Evolutionary conservation across 2,888 invertebrate genomes (phyloP).

Genomic region (Heliconius aoede): DNA sequence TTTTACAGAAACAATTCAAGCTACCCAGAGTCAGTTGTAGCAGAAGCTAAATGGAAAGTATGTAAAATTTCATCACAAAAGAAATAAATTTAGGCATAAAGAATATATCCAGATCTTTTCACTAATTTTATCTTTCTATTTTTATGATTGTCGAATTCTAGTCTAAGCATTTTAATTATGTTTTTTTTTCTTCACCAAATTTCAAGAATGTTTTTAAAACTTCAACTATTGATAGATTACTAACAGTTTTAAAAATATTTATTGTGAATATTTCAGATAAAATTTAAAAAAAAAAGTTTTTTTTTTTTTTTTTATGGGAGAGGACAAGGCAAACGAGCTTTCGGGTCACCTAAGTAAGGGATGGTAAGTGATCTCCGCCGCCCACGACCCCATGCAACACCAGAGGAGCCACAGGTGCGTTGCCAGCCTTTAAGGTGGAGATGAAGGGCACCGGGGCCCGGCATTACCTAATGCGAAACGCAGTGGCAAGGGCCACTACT

Average conservation of each 20-base stretch:
- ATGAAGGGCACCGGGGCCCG: too few species aligned
- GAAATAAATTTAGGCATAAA: too few species aligned
- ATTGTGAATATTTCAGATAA: constrained; percentile 11
- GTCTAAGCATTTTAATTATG: background rate
- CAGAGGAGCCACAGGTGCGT: too few species aligned
- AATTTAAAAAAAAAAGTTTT: too few species aligned
- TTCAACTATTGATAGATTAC: background rate
- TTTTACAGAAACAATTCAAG: constrained; percentile 6
- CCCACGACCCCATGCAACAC: too few species aligned
- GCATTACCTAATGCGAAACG: too few species aligned
- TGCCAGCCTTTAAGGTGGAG: too few species aligned
- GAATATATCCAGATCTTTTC: constrained; percentile 25
- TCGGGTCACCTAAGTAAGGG: too few species aligned
- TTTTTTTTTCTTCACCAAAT: background rate
- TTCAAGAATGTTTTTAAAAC: background rate
- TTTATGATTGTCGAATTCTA: background rate
- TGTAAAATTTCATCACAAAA: background rate
- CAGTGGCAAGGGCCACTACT: too few species aligned
- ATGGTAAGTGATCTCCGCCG: too few species aligned
- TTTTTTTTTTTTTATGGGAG: too few species aligned
- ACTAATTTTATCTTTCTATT: background rate
- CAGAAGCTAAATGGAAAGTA: background rate
- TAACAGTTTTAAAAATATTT: background rate
- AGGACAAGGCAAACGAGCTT: too few species aligned
- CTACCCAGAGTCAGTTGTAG: background rate